phyloP scores from a whole-genome alignment of 2,888 invertebrate species.

The Acheta domesticus region DNA sequence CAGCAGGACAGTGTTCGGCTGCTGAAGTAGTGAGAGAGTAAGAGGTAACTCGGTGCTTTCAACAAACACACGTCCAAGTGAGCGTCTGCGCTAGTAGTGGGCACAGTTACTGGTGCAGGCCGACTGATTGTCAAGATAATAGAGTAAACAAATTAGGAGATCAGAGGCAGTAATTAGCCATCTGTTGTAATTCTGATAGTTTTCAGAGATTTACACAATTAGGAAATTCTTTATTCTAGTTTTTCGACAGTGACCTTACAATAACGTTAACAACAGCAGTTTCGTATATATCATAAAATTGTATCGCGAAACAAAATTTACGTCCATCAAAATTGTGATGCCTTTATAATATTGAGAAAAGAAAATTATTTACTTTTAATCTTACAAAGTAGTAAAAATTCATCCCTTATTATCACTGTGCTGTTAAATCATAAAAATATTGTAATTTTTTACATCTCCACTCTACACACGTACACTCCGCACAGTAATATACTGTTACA shows the following conservation, averaged over 20 bases:
- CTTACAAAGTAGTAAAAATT: slow-evolving; percentile 24
- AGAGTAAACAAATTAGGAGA: slow-evolving; percentile 23
- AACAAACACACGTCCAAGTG: slow-evolving; percentile 28
- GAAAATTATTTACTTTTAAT: slow-evolving; percentile 25
- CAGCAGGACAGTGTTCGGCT: slow-evolving; percentile 31
- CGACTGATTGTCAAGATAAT: slow-evolving; percentile 21
- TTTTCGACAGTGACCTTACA: slow-evolving; percentile 18
- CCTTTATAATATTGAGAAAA: slow-evolving; percentile 27
- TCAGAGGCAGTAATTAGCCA: slow-evolving; percentile 27
- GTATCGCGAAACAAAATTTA: slow-evolving; percentile 30
- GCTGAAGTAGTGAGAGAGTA: slow-evolving; percentile 22
- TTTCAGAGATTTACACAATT: slow-evolving; percentile 24
- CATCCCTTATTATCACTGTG: slow-evolving; percentile 22
- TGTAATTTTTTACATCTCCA: slow-evolving; percentile 30
- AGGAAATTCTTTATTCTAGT: slow-evolving; percentile 12
- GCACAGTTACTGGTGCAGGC: slow-evolving; percentile 23
- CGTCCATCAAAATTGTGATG: slow-evolving; percentile 34
- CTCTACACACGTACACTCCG: slow-evolving; percentile 25
- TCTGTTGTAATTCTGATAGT: slow-evolving; percentile 21
- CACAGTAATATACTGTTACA: slow-evolving; percentile 18
- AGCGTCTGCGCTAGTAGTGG: slow-evolving; percentile 20
- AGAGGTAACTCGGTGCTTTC: slow-evolving; percentile 25
- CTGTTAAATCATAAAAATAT: slow-evolving; percentile 4
- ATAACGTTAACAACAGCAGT: neutral
- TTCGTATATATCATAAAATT: slow-evolving; percentile 11